These are phyloP conservation scores for Coptotermes formosanus DNA, from an alignment of 1,140 invertebrate species.

Conservation along the genomic window DNA sequence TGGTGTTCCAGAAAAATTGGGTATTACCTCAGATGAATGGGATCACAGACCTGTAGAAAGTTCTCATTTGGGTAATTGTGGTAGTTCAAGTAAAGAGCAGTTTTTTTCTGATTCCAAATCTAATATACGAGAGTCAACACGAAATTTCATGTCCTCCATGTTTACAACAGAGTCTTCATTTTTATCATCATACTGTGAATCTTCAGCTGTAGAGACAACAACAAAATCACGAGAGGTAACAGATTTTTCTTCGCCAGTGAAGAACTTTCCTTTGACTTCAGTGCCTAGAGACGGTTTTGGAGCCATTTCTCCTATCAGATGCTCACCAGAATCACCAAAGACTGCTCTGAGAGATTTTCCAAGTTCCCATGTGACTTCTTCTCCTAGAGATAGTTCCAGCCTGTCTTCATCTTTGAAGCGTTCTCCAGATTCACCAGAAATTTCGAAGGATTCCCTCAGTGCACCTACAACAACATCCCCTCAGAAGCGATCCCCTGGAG, in stretches of 20 bases:
- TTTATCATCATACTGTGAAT: not conserved
- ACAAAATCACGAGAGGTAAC: not conserved
- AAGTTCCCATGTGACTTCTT: not conserved
- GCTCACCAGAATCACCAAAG: conserved; percentile 23
- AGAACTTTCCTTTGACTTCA: not conserved
- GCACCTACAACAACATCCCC: conserved; percentile 34
- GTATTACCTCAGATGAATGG: not conserved
- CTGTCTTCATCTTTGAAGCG: not conserved
- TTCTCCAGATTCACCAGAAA: conserved; percentile 9
- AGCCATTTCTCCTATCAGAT: not conserved
- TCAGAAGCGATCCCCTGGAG: conserved; percentile 41
- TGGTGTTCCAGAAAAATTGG: not conserved
- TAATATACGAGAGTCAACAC: conserved; percentile 25
- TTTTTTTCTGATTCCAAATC: conserved; percentile 14
- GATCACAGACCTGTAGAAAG: not conserved
- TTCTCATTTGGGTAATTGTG: not conserved
- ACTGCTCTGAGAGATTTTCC: not conserved
- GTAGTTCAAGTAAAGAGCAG: not conserved
- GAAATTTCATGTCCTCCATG: conserved; percentile 31
- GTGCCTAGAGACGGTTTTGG: not conserved
- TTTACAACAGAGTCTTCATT: conserved; percentile 16
- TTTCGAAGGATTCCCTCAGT: conserved; percentile 15
- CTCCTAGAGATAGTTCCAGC: not conserved
- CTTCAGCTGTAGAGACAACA: not conserved
- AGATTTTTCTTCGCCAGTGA: not conserved